Evolutionary conservation across 2,888 invertebrate species (phyloP).

Genomic region (Macrophya annulata): DNA sequence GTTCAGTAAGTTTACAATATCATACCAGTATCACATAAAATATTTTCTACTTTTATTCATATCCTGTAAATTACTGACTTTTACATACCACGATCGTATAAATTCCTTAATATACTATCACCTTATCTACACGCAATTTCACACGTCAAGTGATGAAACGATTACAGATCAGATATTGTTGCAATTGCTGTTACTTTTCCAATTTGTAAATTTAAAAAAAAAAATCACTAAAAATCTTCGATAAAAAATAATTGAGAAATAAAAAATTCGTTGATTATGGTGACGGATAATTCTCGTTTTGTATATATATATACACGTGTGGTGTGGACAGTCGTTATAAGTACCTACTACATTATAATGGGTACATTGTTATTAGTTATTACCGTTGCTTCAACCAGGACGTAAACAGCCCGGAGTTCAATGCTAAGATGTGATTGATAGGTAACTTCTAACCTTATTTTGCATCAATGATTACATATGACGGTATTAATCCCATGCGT

Average conservation of each 20-base stretch:
- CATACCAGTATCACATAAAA: not conserved
- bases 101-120: too few species aligned
- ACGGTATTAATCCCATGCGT: constrained; percentile 36
- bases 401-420: constrained; percentile 51
- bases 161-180: not conserved
- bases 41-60: too few species aligned
- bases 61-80: too few species aligned
- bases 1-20: not conserved
- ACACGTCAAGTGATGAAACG: not conserved
- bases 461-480: constrained; percentile 51
- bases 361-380: constrained; percentile 43
- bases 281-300: not conserved
- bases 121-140: too few species aligned
- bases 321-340: constrained; percentile 16
- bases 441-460: constrained; percentile 54
- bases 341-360: not conserved
- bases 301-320: not conserved
- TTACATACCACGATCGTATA: too few species aligned
- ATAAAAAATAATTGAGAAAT: not conserved
- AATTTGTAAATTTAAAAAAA: not conserved
- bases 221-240: not conserved
- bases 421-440: constrained; percentile 54
- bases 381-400: constrained; percentile 50
- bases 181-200: not conserved
- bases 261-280: not conserved